A percentile compares a stretch with the other conserved stretches of the same genome.
These are phyloP conservation scores for Hycleus cichorii DNA, from an alignment of 1,140 invertebrate genomes.

Conservation along the genomic window DNA sequence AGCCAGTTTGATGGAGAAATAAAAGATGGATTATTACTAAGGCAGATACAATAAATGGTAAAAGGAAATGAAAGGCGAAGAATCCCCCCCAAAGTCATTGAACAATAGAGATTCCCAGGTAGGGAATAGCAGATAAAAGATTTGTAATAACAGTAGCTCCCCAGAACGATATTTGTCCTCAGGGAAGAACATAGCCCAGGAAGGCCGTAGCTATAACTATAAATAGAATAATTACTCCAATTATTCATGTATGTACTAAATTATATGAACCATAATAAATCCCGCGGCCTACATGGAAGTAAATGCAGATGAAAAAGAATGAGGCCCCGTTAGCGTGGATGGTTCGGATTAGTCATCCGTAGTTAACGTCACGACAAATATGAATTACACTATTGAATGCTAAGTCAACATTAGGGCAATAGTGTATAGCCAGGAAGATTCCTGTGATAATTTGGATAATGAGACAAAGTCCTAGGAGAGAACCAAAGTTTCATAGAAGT, in stretches of 20 bases:
- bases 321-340: slow-evolving; percentile 51
- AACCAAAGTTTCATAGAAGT: too few species aligned
- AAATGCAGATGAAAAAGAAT: slow-evolving; percentile 48
- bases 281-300: slow-evolving; percentile 48
- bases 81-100: slow-evolving; percentile 64
- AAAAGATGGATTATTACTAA: slow-evolving; percentile 54
- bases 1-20: slow-evolving; percentile 54
- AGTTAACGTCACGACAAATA: slow-evolving; percentile 48
- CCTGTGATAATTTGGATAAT: too few species aligned
- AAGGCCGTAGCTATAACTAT: slow-evolving; percentile 57
- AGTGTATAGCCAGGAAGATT: too few species aligned
- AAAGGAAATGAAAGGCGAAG: slow-evolving; percentile 61
- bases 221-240: slow-evolving; percentile 52
- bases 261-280: slow-evolving; percentile 50
- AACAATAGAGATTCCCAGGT: slow-evolving; percentile 50
- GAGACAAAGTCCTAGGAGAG: too few species aligned
- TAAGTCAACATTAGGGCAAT: too few species aligned
- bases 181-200: slow-evolving; percentile 61
- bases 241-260: slow-evolving; percentile 48
- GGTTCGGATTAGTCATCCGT: slow-evolving; percentile 49
- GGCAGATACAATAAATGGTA: slow-evolving; percentile 57
- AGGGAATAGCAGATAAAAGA: slow-evolving; percentile 58
- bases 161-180: slow-evolving; percentile 68
- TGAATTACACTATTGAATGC: slow-evolving; percentile 43
- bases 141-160: slow-evolving; percentile 66